Evolutionary conservation across 1,140 invertebrate genomes (phyloP).

Genomic region (Eriocheir sinensis): DNA sequence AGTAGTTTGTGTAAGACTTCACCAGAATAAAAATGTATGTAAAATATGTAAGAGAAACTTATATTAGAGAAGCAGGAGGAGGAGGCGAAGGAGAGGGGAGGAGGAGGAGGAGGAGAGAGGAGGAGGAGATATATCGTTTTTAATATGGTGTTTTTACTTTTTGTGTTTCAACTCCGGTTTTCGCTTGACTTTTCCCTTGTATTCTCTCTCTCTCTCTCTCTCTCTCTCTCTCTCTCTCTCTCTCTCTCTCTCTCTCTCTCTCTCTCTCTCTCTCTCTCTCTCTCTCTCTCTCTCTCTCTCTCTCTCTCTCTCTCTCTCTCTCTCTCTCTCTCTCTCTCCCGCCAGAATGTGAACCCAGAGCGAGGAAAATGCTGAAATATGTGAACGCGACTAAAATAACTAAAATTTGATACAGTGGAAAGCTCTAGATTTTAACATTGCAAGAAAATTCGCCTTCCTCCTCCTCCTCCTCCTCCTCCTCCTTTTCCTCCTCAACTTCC

Average conservation of each 20-base stretch:
- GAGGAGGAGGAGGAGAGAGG: too few relatives aligned
- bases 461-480: constrained; percentile 1
- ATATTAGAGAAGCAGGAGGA: too few relatives aligned
- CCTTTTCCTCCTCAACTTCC: not conserved
- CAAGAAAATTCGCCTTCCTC: not conserved
- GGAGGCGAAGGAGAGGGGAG: too few relatives aligned
- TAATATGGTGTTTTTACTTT: not conserved
- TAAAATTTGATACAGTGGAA: constrained; percentile 18
- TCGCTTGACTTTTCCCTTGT: not conserved
- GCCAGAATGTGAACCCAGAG: not conserved
- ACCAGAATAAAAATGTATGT: too few relatives aligned
- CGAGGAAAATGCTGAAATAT: not conserved
- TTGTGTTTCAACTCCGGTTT: not conserved
- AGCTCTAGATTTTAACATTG: not conserved
- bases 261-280: constrained; percentile 37
- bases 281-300: not conserved
- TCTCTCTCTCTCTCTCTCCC: constrained; percentile 41
- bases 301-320: constrained; percentile 33
- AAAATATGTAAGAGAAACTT: too few relatives aligned
- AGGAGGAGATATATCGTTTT: not conserved
- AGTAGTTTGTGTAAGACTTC: too few relatives aligned
- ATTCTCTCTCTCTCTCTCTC: not conserved
- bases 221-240: constrained; percentile 11
- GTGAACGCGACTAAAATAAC: not conserved
- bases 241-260: constrained; percentile 43